These are phyloP conservation scores for Eidolon dupreanum DNA, from an alignment of 2,797 vertebrate genomes.

Conservation along the genomic window DNA sequence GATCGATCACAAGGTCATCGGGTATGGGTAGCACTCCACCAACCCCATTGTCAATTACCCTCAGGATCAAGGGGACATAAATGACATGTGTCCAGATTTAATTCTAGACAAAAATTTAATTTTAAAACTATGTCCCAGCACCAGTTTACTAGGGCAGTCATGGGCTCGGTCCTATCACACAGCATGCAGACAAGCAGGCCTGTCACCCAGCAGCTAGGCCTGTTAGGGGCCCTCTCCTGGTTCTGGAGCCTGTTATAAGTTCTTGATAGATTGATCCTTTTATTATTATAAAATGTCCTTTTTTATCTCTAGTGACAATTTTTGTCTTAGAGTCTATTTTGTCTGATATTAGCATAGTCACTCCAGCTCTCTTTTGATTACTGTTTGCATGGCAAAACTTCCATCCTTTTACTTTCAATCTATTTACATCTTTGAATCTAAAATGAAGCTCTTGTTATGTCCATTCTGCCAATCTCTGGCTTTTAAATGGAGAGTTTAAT, in stretches of 20 bases:
- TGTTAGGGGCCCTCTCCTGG: too few species aligned
- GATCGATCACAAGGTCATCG: too few species aligned
- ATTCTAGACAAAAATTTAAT: background rate
- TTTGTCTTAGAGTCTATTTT: background rate
- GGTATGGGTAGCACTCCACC: background rate
- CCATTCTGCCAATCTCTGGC: background rate
- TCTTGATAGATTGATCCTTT: background rate
- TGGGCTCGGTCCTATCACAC: background rate
- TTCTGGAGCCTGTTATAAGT: too few species aligned
- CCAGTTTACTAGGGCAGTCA: background rate
- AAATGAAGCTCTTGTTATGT: background rate
- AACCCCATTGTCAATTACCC: background rate
- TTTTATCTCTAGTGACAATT: background rate
- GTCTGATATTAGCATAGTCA: background rate
- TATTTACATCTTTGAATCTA: background rate
- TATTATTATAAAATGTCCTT: background rate
- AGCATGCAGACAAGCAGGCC: background rate
- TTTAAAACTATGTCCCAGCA: background rate
- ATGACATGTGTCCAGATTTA: background rate
- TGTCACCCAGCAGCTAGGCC: background rate
- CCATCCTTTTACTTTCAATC: background rate
- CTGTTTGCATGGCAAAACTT: background rate
- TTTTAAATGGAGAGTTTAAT: background rate
- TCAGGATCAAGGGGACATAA: fast-evolving
- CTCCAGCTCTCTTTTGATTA: background rate